These are phyloP conservation scores for Helicolenus hilgendorfi DNA, from an alignment of 2,797 vertebrate species.

Conservation along the genomic window DNA sequence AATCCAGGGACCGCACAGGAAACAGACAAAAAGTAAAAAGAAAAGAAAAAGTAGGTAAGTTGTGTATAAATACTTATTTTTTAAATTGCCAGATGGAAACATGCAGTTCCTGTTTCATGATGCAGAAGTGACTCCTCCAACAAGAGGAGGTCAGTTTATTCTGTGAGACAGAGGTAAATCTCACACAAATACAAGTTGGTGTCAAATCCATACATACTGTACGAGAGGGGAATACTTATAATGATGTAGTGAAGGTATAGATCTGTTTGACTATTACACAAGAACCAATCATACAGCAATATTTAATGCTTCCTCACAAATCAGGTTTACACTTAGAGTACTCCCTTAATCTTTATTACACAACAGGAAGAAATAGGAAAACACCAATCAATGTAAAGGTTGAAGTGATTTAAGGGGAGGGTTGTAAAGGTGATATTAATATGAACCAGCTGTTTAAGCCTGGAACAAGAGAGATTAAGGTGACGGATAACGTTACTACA, in stretches of 20 bases:
- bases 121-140: not conserved
- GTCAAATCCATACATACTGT: not conserved
- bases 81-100: not conserved
- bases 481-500: conserved; percentile 37
- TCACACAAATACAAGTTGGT: not conserved
- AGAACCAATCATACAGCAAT: not conserved
- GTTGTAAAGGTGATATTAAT: conserved; percentile 52
- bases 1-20: conserved; percentile 73
- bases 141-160: not conserved
- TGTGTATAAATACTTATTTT: not conserved
- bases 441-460: conserved; percentile 69
- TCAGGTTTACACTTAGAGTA: not conserved
- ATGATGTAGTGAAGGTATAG: not conserved
- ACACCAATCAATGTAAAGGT: conserved; percentile 46
- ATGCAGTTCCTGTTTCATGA: conserved; percentile 9
- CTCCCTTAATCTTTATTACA: not conserved
- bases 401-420: conserved; percentile 1
- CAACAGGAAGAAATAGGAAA: not conserved
- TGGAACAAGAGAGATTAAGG: conserved; percentile 62
- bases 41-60: conserved; percentile 14
- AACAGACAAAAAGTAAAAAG: not conserved
- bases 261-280: not conserved
- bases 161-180: not conserved
- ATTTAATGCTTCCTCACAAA: not conserved
- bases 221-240: not conserved